Percentiles rank a stretch among this genome's conserved stretches.
These are phyloP conservation scores for Triplophysa dalaica DNA, from an alignment of 2,113 vertebrate species.

Conservation along the genomic window DNA sequence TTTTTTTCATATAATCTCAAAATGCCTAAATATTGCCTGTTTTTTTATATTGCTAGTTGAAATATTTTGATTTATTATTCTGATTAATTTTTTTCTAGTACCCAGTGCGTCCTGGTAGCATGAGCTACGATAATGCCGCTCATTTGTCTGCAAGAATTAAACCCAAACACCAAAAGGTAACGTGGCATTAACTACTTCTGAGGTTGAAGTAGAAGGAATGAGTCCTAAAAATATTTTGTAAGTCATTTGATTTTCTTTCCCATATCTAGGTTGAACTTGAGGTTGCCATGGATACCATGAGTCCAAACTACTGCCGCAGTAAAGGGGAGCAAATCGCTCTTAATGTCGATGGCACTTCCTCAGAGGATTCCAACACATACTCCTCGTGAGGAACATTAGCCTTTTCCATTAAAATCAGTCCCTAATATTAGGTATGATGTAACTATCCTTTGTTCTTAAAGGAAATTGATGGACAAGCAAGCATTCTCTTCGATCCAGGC, in stretches of 20 bases:
- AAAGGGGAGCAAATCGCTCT: slow-evolving; percentile 97
- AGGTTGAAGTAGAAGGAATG: not conserved
- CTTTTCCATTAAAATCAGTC: not conserved
- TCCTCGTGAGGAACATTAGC: slow-evolving; percentile 78
- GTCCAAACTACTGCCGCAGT: slow-evolving; percentile 95
- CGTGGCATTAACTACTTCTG: not conserved
- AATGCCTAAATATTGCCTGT: no score
- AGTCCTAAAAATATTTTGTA: not conserved
- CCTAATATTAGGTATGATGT: not conserved
- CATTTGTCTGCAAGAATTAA: slow-evolving; percentile 93
- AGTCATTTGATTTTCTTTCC: not conserved
- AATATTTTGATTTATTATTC: not conserved
- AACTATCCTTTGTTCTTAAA: slow-evolving; percentile 56
- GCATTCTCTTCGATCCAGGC: slow-evolving; percentile 93
- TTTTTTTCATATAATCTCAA: no score
- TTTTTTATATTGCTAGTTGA: no score
- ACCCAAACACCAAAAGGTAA: slow-evolving; percentile 94
- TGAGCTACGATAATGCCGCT: slow-evolving; percentile 89
- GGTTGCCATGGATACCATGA: slow-evolving; percentile 88
- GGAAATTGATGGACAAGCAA: slow-evolving; percentile 98
- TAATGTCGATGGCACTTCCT: slow-evolving; percentile 87
- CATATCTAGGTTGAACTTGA: slow-evolving; percentile 83
- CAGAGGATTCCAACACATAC: slow-evolving; percentile 88
- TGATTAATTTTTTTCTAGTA: slow-evolving; percentile 74
- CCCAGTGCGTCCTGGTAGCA: slow-evolving; percentile 88